Base-by-base conservation (phyloP, 1,140 invertebrate genomes). In the Macrosteles quadrilineatus region DNA sequence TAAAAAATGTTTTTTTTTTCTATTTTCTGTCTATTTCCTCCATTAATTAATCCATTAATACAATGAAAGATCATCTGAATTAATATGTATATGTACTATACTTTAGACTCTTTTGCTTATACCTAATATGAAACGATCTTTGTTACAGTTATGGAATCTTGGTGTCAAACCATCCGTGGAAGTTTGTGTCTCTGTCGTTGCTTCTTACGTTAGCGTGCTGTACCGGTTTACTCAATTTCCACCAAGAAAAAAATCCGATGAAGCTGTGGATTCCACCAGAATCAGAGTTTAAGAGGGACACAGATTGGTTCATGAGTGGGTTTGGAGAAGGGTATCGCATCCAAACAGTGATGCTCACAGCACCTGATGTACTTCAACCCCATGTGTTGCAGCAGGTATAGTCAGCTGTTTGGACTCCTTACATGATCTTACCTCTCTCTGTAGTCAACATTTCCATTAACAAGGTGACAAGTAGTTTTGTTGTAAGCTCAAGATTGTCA, bases 211-310 rank as follows among this genome's bases (percentile, higher is more conserved):
- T 81, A 0, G 21, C 85, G 2, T 84, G 84, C 73, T 78, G 80
- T 68, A 74, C 85, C 68, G 87, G 88, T 36, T 78, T 88, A 25
- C 75, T 87, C 12, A 80, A 78, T 70, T 89, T 89, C 79, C 81
- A 83, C 70, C 82, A 86, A 75, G 85, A 86, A 73, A 85, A 85
- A 74, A 87, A 90, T 78, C 90, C 90, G 1, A 79, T 91, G 69
- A 89, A 88, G 77, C 78, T 93, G 67, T 93, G 90, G 90, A 87
- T 92, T 6, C 83, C 85, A 6, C 81, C 82, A 43, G 80, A 90
- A 68, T 90, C 89, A 0, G 85, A 88, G 69, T 92, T 91, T 78
- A 83, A 85, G 40, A 76, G 76, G 71, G 87, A 91, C 70, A 88
- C 89, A 4, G 85, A 91, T 69, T 91, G 90, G 89, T 83, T 91